Base-by-base conservation (phyloP, 2,113 vertebrate genomes). In the Mungos mungo region DNA sequence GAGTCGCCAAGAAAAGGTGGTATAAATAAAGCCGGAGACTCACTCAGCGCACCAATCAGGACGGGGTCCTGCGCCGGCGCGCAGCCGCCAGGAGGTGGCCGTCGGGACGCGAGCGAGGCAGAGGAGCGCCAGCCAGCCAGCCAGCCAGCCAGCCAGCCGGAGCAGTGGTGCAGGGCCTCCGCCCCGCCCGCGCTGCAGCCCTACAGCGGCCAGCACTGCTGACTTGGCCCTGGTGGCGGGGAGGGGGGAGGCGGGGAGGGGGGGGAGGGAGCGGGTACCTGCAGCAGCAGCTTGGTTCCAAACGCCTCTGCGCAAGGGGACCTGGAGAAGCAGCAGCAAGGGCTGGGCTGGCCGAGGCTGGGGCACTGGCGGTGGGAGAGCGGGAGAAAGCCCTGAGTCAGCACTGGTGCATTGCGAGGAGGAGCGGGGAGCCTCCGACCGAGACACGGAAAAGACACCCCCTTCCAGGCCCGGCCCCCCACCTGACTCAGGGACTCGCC, bases 21-120 rank as follows among this genome's bases (percentile, higher is more conserved):
- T 63, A 71, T 93, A 91, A 90, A 95, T 92, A 88, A 92, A 94
- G 86, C 88, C 92, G 0, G 96, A 90, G 89, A 65, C 92, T 96
- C 93, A 88, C 93, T 92, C 84, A 3, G 92, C 95, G 97, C 97
- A 68, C 98, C 98, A 98, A 97, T 98, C 97, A 96, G 96, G 84
- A 18, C 86, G 18, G 74, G 76, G 95, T 92, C 54, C 54, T 76
- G 93, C 63, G 79, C 63, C 38, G 18, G 95, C 96, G 81, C 82
- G 96, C 95, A 93, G 97, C 90, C 82, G 86, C 97, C 85, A 18
- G 95, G 89, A 89, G 97, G 96, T 79, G 97, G 96, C 96, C 80
- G 93, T 90, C 87, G 91, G 97, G 95, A 92, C 91, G 92, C 54
- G 77, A 90, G 92, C 65, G 84, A 81, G 84, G 96, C 96, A 31